Base-by-base conservation (phyloP, 2,888 invertebrate species). In the Clistopyga incitator region DNA sequence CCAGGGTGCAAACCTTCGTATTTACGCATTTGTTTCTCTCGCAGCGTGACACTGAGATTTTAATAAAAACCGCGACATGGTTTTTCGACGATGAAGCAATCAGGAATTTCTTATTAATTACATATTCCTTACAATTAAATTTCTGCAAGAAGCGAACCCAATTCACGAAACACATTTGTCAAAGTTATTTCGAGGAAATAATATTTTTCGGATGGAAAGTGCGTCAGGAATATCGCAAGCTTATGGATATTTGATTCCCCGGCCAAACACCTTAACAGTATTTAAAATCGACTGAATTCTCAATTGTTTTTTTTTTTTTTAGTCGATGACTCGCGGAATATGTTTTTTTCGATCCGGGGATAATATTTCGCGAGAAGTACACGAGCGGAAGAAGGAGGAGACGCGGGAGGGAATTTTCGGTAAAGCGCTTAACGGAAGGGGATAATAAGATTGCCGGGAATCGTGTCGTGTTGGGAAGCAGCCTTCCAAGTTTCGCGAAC, bases 391-490 rank as follows among this genome's bases (percentile, higher is more conserved):
- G 67, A 64, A 64, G 56, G 67, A 79, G 79, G n/a, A n/a, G n/a
- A n/a, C n/a, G 80, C 64, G 34, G 77, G 59, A 54, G 52, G 70
- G 81, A 78, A 83, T 81, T 84, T 86, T 83, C 59, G 83, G 79
- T 84, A 86, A 86, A 86, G 86, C 83, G 86, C 85, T 86, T 86
- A 86, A 82, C 72, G 68, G 50, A 47, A 65, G 81, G 76, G 83
- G 84, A 84, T 86, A 85, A 85, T 85, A 85, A 86, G 83, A 84
- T 85, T 72, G 84, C 77, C 79, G 78, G 56, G 78, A 71, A 83
- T 72, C 67, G 80, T 74, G 74, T 50, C 76, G 72, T 50, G 80
- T 59, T 67, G 65, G 67, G 56, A 56, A 64, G 80, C 78, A 85
- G 75, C 84, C 85, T 74, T 84, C 81, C 79, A 81, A 81, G 84